These are phyloP conservation scores for Crocodylus rhombifer DNA, from an alignment of 2,797 vertebrate genomes.

Conservation along the genomic window DNA sequence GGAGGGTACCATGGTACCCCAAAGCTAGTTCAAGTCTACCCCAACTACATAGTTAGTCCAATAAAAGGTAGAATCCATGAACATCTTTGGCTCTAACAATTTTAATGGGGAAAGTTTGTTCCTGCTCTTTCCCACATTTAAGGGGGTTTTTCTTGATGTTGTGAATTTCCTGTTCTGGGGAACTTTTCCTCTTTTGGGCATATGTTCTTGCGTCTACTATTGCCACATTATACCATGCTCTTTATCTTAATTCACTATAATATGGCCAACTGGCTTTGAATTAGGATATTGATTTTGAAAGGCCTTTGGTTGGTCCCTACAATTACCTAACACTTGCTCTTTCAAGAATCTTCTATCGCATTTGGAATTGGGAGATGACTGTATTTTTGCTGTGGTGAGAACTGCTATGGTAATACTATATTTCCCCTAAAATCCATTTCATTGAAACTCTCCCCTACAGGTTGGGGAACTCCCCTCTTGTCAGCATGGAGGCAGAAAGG, in stretches of 20 bases:
- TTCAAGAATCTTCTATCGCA: conserved; percentile 49
- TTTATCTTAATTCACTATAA: not conserved
- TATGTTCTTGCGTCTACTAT: not conserved
- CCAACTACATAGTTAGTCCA: too few species aligned
- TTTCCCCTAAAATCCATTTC: conserved; percentile 23
- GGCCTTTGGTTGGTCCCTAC: not conserved
- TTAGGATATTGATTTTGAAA: conserved; percentile 38
- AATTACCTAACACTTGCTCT: conserved; percentile 12
- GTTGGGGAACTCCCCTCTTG: too few species aligned
- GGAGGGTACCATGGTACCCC: too few species aligned
- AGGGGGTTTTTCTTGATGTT: not conserved
- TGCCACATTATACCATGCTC: not conserved
- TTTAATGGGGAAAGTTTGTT: rapidly evolving
- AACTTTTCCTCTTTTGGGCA: not conserved
- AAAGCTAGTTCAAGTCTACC: too few species aligned
- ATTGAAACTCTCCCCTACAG: not conserved
- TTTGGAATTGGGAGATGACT: conserved; percentile 33
- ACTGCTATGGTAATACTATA: not conserved
- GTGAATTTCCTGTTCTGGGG: not conserved
- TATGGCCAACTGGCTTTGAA: not conserved
- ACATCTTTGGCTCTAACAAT: not conserved
- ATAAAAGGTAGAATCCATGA: too few species aligned
- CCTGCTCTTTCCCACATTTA: not conserved
- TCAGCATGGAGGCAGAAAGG: too few species aligned
- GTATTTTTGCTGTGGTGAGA: not conserved